Evolutionary conservation across 2,888 invertebrate genomes (phyloP), one percentile per base, ranked within the genome.

Genomic region (Vesta saturnalis): DNA sequence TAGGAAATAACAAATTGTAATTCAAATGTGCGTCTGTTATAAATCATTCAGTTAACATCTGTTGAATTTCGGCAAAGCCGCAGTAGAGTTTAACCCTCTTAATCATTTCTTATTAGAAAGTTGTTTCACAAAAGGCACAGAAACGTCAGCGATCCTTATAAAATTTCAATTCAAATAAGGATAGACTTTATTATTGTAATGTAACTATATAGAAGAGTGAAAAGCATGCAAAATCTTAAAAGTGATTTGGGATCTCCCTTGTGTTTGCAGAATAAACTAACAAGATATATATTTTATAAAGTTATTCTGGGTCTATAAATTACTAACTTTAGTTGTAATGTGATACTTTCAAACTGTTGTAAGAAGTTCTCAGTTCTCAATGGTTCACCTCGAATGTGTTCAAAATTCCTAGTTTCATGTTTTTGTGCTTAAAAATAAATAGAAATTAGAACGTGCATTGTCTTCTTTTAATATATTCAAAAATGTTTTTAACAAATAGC

Each of bases 31-130:
- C 73, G 60, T 54, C 66, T 23, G 55, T 21, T 60, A 78, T 80
- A 79, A 79, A 80, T 80, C 79, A 79, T 77, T 72, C 69, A 49
- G 62, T 71, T 70, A 78, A 76, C 79, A 79, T 78, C 78, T 79
- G 79, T 74, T 78, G 74, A 78, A 77, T 79, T 79, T 77, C 77
- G 75, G 77, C 71, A 71, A 75, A 74, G 75, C 76, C 76, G 72
- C 76, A 69, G 72, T 71, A 72, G 74, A 75, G 76, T 78, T 75
- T 77, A 78, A 77, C 77, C 70, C 77, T 77, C 77, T 79, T 79
- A 78, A 79, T 79, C 78, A 79, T 78, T 77, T 76, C 73, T 74
- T 69, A 68, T 67, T 62, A 60, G 66, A 70, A 71, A 18, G 70
- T 67, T 70, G 67, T 73, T 76, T 70, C 74, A 68, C 63, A 74